These are phyloP conservation scores for Drosophila multiciliata DNA, from an alignment of 2,888 invertebrate species.

Conservation along the genomic window DNA sequence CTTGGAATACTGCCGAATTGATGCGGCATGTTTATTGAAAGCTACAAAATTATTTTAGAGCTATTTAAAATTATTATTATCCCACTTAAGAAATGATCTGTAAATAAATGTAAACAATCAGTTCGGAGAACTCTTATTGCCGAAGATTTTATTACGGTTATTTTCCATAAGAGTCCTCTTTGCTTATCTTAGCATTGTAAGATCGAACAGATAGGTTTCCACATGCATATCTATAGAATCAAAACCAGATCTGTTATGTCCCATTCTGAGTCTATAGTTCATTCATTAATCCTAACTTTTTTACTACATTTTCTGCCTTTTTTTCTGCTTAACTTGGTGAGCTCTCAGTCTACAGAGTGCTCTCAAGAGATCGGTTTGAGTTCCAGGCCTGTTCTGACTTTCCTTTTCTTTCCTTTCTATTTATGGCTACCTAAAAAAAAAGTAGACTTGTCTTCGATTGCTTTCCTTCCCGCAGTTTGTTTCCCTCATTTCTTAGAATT, in stretches of 20 bases:
- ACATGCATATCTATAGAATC: neutral
- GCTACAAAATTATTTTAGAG: no score
- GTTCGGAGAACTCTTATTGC: no score
- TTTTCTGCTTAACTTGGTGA: neutral
- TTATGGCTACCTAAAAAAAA: neutral
- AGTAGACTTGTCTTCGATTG: no score
- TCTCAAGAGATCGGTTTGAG: neutral
- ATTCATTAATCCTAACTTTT: neutral
- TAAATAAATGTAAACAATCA: no score
- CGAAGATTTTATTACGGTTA: no score
- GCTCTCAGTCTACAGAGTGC: neutral
- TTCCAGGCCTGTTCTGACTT: neutral
- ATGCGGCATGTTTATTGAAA: no score
- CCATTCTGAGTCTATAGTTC: neutral
- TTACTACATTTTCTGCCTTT: neutral
- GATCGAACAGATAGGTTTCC: neutral
- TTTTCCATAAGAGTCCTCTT: no score
- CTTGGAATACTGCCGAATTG: no score
- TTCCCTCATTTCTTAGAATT: neutral
- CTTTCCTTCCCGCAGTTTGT: fast-evolving
- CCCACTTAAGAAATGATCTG: no score
- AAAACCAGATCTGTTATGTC: neutral
- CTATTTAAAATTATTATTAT: no score
- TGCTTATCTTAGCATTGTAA: no score
- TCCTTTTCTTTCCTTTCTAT: neutral